Conservation (phyloP, 2,888 invertebrate genomes). For the Cantharis lateralis region DNA sequence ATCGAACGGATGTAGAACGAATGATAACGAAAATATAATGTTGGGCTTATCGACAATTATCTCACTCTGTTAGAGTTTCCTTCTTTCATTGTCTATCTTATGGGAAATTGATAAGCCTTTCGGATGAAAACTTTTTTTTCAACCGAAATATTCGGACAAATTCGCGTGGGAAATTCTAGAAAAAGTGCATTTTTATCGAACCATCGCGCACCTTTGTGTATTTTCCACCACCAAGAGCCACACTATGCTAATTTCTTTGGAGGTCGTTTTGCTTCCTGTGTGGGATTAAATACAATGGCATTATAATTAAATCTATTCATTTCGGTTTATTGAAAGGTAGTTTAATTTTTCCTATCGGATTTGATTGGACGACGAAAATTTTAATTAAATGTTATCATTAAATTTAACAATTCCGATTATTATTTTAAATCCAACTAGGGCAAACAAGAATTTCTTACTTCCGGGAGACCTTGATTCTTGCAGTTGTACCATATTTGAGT, state of each 20-base stretch:
- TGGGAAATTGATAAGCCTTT: not conserved
- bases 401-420: not conserved
- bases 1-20: not conserved
- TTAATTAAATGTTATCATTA: not conserved
- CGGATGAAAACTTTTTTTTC: not conserved
- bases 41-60: not conserved
- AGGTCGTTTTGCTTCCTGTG: conserved; percentile 22
- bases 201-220: not conserved
- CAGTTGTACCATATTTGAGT: conserved; percentile 1
- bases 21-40: not conserved
- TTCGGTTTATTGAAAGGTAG: not conserved
- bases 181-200: not conserved
- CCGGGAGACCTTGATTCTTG: conserved; percentile 10
- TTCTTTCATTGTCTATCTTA: not conserved
- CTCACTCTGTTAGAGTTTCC: not conserved
- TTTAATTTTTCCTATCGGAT: not conserved
- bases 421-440: not conserved
- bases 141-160: not conserved
- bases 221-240: not conserved
- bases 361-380: not conserved
- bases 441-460: not conserved
- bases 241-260: conserved; percentile 17
- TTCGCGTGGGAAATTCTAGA: not conserved
- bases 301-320: conserved; percentile 21
- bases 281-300: conserved; percentile 15